Conservation (phyloP, 2,113 vertebrate species). For the Tragelaphus scriptus region DNA sequence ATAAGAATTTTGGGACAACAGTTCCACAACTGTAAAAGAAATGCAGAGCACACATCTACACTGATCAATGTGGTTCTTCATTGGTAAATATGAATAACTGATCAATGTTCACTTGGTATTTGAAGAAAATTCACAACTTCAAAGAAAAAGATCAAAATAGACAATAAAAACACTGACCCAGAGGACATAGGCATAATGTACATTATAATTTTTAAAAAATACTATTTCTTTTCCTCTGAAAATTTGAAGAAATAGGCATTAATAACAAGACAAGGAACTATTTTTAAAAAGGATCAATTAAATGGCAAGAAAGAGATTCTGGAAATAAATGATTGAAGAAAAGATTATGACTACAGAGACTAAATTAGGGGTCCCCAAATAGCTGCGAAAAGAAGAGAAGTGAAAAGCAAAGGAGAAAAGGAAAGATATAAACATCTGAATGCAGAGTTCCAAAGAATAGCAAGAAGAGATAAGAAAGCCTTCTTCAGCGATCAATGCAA, state of each 20-base stretch:
- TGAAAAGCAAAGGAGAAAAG: too few species aligned
- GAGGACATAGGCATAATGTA: not conserved
- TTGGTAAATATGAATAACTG: not conserved
- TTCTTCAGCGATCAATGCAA: too few species aligned
- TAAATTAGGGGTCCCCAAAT: not conserved
- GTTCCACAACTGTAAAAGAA: not conserved
- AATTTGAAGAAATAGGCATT: not conserved
- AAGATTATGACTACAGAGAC: not conserved
- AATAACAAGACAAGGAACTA: not conserved
- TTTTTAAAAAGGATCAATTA: not conserved
- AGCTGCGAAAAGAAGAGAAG: too few species aligned
- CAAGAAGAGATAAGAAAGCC: too few species aligned
- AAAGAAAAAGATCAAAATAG: not conserved
- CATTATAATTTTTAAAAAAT: not conserved
- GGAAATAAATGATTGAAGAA: not conserved
- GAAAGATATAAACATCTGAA: too few species aligned
- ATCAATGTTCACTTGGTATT: not conserved
- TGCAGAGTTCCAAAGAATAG: too few species aligned
- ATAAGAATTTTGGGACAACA: not conserved
- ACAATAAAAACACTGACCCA: not conserved
- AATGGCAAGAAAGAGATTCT: not conserved
- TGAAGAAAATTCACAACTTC: not conserved
- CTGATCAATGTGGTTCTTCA: not conserved
- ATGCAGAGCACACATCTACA: not conserved
- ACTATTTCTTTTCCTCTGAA: not conserved